phyloP scores from a whole-genome alignment of 2,888 invertebrate genomes.

The Linnaemya tessellans region DNA sequence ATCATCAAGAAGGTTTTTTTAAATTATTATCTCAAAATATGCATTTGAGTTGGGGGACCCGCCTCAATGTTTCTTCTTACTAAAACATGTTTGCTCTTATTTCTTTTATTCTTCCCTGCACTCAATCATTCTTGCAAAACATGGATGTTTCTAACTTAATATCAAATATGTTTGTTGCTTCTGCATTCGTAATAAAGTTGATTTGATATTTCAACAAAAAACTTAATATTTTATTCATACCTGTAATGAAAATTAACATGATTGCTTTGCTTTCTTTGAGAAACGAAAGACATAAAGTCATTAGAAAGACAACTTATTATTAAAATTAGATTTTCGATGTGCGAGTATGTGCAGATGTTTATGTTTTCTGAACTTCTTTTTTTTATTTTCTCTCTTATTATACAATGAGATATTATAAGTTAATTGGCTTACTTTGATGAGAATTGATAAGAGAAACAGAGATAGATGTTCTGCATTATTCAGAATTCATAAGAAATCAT shows the following conservation, averaged over 20 bases:
- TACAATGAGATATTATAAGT: slow-evolving; percentile 24
- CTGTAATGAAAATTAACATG: slow-evolving; percentile 63
- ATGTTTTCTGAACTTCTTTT: no score
- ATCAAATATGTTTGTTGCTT: not conserved
- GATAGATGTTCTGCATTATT: not conserved
- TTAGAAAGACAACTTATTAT: slow-evolving; percentile 28
- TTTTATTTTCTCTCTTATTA: not conserved
- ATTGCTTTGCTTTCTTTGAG: slow-evolving; percentile 37
- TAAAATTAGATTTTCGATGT: slow-evolving; percentile 47
- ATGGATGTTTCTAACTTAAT: not conserved
- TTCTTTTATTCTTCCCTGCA: not conserved
- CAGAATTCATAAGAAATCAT: not conserved
- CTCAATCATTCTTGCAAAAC: not conserved
- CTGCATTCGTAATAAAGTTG: slow-evolving; percentile 39
- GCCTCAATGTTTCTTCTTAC: not conserved
- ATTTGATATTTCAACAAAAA: slow-evolving; percentile 16
- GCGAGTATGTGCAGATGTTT: no score
- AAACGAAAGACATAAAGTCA: not conserved
- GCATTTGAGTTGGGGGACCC: no score
- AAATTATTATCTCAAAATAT: not conserved
- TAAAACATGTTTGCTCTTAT: not conserved
- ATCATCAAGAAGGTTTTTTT: no score
- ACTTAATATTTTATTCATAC: slow-evolving; percentile 67
- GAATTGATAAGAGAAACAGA: not conserved
- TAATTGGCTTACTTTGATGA: slow-evolving; percentile 26